These are phyloP conservation scores for Pandemis heparana DNA, from an alignment of 2,888 invertebrate species.

Conservation along the genomic window DNA sequence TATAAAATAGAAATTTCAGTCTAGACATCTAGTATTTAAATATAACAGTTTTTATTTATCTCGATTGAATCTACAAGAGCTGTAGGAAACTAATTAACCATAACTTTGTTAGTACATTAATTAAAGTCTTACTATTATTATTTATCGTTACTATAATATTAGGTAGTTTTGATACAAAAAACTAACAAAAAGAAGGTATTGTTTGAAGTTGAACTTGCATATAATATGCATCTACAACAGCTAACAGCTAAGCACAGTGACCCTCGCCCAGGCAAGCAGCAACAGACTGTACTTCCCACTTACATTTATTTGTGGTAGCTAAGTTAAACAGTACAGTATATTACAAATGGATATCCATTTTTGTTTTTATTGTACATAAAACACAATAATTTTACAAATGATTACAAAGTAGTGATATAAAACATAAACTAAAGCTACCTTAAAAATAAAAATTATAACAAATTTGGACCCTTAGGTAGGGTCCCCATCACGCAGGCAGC, in stretches of 20 bases:
- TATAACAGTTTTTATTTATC: neutral
- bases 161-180: neutral
- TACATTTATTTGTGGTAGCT: neutral
- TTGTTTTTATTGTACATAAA: too few relatives aligned
- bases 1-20: conserved; percentile 11
- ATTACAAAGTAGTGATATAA: too few relatives aligned
- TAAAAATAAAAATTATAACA: too few relatives aligned
- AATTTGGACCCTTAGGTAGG: too few relatives aligned
- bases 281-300: neutral
- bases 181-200: neutral
- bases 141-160: neutral
- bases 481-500: too few relatives aligned
- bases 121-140: neutral
- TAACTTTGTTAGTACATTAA: neutral
- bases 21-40: conserved; percentile 1
- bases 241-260: neutral
- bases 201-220: neutral
- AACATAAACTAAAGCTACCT: too few relatives aligned
- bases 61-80: neutral
- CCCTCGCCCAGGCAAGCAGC: neutral
- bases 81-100: neutral
- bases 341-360: too few relatives aligned
- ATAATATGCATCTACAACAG: neutral
- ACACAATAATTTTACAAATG: too few relatives aligned
- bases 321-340: neutral